Conservation (phyloP, 2,797 vertebrate species). For the Crenuchus spilurus region DNA sequence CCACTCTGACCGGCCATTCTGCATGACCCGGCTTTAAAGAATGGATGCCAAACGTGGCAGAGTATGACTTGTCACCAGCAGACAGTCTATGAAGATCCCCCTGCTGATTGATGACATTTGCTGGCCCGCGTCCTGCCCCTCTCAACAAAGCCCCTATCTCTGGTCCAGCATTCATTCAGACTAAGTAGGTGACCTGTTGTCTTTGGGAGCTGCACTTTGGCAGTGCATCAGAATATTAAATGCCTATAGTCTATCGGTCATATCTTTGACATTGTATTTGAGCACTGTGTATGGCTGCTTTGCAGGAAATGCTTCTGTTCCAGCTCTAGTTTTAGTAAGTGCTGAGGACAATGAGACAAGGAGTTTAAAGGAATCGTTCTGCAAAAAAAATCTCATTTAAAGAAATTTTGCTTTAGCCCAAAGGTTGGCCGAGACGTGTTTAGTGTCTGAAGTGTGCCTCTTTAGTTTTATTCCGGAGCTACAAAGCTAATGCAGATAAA, state of each 20-base stretch:
- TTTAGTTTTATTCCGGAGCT: too few relatives aligned
- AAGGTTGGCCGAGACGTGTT: too few relatives aligned
- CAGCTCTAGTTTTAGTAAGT: background rate
- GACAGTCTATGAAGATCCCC: slow-evolving; percentile 60
- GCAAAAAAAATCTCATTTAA: too few relatives aligned
- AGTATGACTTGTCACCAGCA: slow-evolving; percentile 60
- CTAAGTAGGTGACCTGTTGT: slow-evolving; percentile 75
- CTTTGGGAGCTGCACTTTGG: slow-evolving; percentile 73
- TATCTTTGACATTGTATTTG: slow-evolving; percentile 77
- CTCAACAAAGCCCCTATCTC: slow-evolving; percentile 58
- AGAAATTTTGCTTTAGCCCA: too few relatives aligned
- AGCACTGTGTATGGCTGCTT: slow-evolving; percentile 42
- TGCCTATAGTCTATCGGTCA: slow-evolving; percentile 73
- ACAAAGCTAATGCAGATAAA: too few relatives aligned
- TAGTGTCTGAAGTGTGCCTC: too few relatives aligned
- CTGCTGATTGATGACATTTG: slow-evolving; percentile 72
- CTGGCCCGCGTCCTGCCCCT: slow-evolving; percentile 74
- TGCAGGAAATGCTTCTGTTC: slow-evolving; percentile 6
- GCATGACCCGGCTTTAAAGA: slow-evolving; percentile 51
- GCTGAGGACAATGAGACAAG: background rate
- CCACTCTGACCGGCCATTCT: slow-evolving; percentile 66
- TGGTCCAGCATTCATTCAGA: slow-evolving; percentile 65
- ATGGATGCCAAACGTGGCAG: slow-evolving; percentile 60
- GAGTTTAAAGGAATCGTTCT: background rate
- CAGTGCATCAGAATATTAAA: slow-evolving; percentile 78